These are phyloP conservation scores for Terebella lapidaria DNA, from an alignment of 2,888 invertebrate species.

Conservation along the genomic window DNA sequence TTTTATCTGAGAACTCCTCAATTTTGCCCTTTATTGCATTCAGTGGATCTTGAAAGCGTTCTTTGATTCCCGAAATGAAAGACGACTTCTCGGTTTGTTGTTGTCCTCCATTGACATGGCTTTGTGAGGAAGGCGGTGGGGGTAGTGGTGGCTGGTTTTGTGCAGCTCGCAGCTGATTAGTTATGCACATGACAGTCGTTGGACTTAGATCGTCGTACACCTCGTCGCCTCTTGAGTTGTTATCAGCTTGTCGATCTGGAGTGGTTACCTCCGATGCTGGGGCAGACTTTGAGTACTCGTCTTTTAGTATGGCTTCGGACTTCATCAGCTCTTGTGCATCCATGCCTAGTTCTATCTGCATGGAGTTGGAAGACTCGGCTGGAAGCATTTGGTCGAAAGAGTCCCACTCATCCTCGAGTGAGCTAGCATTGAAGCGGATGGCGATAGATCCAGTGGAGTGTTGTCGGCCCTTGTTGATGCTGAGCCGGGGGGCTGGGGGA, in stretches of 20 bases:
- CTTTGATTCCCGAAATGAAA: background rate
- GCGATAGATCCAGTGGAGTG: constrained; percentile 1
- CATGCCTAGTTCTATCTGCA: background rate
- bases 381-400: background rate
- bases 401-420: background rate
- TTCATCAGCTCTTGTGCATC: background rate
- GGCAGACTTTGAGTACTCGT: background rate
- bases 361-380: no score
- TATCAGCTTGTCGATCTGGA: background rate
- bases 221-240: background rate
- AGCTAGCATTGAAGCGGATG: background rate
- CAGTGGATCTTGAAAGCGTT: background rate
- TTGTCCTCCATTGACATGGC: background rate
- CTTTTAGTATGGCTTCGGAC: background rate
- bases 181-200: background rate
- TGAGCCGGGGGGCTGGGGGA: background rate
- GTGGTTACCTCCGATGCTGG: constrained; percentile 2
- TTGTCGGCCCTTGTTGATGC: background rate
- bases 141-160: background rate
- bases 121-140: background rate
- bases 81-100: background rate
- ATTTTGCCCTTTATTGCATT: background rate
- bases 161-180: background rate
- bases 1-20: background rate
- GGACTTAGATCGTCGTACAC: background rate